A percentile compares a stretch with the other conserved stretches of the same genome.
Conservation (phyloP, 2,113 vertebrate species). For the Syngnathoides biaculeatus region DNA sequence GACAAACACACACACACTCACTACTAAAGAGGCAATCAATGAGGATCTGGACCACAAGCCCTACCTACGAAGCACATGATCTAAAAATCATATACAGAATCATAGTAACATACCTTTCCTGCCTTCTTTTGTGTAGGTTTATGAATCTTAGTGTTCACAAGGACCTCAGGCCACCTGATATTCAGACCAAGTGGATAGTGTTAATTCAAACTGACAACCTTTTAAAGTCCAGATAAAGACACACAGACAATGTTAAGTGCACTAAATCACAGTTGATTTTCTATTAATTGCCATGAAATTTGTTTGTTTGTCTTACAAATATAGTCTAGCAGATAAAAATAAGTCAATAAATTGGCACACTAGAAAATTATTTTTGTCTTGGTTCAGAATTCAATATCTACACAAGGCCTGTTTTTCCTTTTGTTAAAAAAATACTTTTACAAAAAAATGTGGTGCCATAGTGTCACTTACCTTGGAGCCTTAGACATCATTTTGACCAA, state of each 20-base stretch:
- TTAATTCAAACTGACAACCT: background rate
- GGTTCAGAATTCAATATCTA: background rate
- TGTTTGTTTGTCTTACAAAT: background rate
- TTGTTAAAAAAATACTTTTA: background rate
- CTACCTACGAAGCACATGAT: constrained; percentile 8
- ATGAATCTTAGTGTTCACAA: constrained; percentile 31
- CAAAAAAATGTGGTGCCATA: background rate
- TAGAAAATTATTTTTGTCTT: background rate
- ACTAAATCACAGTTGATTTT: background rate
- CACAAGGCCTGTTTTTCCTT: background rate
- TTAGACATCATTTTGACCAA: constrained; percentile 47
- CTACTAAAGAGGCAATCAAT: constrained; percentile 54
- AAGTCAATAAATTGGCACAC: background rate
- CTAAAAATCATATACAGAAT: constrained; percentile 22
- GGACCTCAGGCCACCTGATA: constrained; percentile 39
- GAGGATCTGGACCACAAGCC: constrained; percentile 14
- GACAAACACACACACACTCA: constrained; percentile 22
- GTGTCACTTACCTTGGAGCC: constrained; percentile 42
- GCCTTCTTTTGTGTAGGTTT: constrained; percentile 40
- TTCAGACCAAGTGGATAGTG: background rate
- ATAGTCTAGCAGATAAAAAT: background rate
- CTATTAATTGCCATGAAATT: background rate
- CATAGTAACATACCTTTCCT: constrained; percentile 34
- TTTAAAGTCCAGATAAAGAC: background rate
- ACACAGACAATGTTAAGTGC: background rate